Conservation (phyloP, 2,113 vertebrate species). For the Erythrolamprus reginae region DNA sequence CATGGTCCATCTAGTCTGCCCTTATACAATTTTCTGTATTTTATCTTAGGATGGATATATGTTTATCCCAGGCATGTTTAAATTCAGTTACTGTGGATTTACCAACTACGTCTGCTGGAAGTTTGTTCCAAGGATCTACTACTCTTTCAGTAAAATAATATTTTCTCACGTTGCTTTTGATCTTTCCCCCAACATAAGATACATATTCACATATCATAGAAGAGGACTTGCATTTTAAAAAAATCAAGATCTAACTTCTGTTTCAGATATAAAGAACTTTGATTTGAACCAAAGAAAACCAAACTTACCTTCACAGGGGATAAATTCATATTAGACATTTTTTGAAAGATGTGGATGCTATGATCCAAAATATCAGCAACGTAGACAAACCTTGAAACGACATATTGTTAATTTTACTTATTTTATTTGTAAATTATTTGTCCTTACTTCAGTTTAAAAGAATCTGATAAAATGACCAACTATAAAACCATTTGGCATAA, state of each 20-base stretch:
- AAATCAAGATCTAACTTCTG: not conserved
- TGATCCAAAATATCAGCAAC: slow-evolving; percentile 70
- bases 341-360: slow-evolving; percentile 76
- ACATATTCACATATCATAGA: not conserved
- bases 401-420: not conserved
- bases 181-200: too few relatives aligned
- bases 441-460: not conserved
- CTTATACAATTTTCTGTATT: too few relatives aligned
- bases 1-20: too few relatives aligned
- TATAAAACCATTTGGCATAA: not conserved
- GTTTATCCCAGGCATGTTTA: too few relatives aligned
- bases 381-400: slow-evolving; percentile 80
- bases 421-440: not conserved
- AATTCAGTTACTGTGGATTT: too few relatives aligned
- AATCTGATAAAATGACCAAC: not conserved
- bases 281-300: not conserved
- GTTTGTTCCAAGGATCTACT: too few relatives aligned
- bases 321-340: slow-evolving; percentile 71
- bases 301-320: slow-evolving; percentile 78
- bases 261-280: not conserved
- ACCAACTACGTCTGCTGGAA: too few relatives aligned
- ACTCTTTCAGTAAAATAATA: too few relatives aligned
- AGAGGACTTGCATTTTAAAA: not conserved
- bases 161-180: too few relatives aligned
- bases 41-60: too few relatives aligned